Evolutionary conservation across 2,888 invertebrate species (phyloP), one percentile per base, ranked within the genome.

Genomic region (Caenorhabditis imperialis): DNA sequence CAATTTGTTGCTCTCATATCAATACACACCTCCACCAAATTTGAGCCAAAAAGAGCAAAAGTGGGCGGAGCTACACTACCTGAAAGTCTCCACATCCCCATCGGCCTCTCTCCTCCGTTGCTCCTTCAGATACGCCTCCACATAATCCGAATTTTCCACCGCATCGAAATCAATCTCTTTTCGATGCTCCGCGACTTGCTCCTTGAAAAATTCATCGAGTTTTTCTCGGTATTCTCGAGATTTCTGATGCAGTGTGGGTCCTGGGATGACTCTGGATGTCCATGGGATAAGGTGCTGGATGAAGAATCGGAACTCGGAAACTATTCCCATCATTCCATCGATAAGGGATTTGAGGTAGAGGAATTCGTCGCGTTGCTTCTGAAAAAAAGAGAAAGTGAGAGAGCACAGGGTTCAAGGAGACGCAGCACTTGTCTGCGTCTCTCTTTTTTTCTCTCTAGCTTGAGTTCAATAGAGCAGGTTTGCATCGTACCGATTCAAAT

Each of bases 341-440:
- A 62, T 62, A 1, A 62, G 45, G 22, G 42, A 51, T n/a, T 62
- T 62, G 8, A 62, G 16, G 2, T 54, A 38, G n/a, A 47, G 38
- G n/a, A 62, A 62, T n/a, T 62, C 62, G 22, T 62, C 62, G n/a
- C 62, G 37, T 45, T 35, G 62, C 22, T 45, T 54, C 62, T 54
- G 44, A 45, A 62, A 33, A 14, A 7, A 40, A 8, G 18, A 6
- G n/a, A n/a, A n/a, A n/a, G n/a, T n/a, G n/a, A n/a, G n/a, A n/a
- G n/a, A n/a, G n/a, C n/a, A n/a, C n/a, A 18, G n/a, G n/a, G n/a
- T n/a, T n/a, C n/a, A n/a, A n/a, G n/a, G n/a, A n/a, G n/a, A n/a
- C n/a, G n/a, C n/a, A n/a, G n/a, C n/a, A n/a, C n/a, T n/a, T 40
- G 12, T 37, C 14, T 5, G n/a, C 8, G n/a, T 37, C n/a, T 37